phyloP scores from a whole-genome alignment of 1,140 invertebrate species.

The Antheraea mylitta region DNA sequence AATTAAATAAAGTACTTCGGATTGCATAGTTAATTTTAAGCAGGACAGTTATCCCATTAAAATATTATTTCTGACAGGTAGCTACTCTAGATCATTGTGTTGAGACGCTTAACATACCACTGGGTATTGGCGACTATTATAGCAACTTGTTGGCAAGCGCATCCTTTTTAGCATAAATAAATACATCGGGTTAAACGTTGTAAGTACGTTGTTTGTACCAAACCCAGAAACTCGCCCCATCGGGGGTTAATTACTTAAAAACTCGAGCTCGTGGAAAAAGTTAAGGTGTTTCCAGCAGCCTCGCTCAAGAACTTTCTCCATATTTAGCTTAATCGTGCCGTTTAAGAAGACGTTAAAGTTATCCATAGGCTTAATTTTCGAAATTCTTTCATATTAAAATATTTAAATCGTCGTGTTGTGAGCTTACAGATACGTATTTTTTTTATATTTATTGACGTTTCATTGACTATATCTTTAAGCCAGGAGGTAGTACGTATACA shows the following conservation, averaged over 20 bases:
- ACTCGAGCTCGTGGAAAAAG: slow-evolving; percentile 8
- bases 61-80: no score
- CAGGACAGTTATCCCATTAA: no score
- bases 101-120: no score
- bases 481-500: no score
- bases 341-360: slow-evolving; percentile 12
- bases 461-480: no score
- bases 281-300: slow-evolving; percentile 12
- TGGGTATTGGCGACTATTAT: no score
- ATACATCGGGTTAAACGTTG: no score
- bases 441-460: background rate
- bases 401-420: background rate
- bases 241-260: slow-evolving; percentile 11
- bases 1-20: no score
- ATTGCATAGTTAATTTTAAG: no score
- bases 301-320: slow-evolving; percentile 6
- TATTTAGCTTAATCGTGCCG: slow-evolving; percentile 8
- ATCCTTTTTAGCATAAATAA: no score
- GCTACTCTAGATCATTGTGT: no score
- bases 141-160: no score
- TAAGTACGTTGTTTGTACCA: background rate
- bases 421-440: background rate
- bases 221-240: background rate
- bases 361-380: background rate
- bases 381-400: background rate